Percentiles rank a stretch among this genome's conserved stretches.
phyloP scores from a whole-genome alignment of 2,888 invertebrate genomes.

The Melanostoma scalare region DNA sequence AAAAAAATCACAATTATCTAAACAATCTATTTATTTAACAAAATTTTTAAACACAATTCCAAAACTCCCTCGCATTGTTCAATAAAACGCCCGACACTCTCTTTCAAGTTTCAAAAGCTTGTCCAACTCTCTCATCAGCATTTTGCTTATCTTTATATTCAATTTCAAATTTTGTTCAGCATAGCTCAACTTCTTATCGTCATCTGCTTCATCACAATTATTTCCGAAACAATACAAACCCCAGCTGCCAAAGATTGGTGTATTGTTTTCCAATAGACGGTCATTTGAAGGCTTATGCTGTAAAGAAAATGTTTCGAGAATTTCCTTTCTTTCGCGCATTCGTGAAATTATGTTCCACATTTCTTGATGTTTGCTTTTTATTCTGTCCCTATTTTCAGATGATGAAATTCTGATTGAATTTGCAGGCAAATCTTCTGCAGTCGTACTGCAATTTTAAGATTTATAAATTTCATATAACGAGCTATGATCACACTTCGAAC shows the following conservation, averaged over 20 bases:
- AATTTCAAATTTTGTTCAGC: conserved; percentile 40
- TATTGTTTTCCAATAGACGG: not conserved
- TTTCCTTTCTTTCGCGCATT: conserved; percentile 45
- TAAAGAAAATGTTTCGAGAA: conserved; percentile 18
- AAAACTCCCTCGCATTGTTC: not conserved
- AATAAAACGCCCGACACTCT: conserved; percentile 39
- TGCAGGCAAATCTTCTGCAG: not conserved
- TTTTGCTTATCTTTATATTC: conserved; percentile 54
- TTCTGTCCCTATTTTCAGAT: conserved; percentile 33
- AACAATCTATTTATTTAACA: too few relatives aligned
- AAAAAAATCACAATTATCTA: too few relatives aligned
- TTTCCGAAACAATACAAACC: not conserved
- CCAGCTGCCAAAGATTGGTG: not conserved
- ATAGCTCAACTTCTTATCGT: conserved; percentile 7
- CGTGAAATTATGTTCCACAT: conserved; percentile 53
- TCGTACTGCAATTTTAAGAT: not conserved
- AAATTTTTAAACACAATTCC: too few relatives aligned
- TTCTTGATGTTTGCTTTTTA: conserved; percentile 54
- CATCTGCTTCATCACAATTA: not conserved
- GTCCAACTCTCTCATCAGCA: conserved; percentile 56
- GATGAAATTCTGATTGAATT: not conserved
- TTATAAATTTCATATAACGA: not conserved
- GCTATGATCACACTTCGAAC: too few relatives aligned
- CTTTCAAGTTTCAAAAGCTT: conserved; percentile 52
- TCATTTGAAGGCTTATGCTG: not conserved